These are phyloP conservation scores for Lordiphosa mommai DNA, from an alignment of 1,140 invertebrate genomes.

Conservation along the genomic window DNA sequence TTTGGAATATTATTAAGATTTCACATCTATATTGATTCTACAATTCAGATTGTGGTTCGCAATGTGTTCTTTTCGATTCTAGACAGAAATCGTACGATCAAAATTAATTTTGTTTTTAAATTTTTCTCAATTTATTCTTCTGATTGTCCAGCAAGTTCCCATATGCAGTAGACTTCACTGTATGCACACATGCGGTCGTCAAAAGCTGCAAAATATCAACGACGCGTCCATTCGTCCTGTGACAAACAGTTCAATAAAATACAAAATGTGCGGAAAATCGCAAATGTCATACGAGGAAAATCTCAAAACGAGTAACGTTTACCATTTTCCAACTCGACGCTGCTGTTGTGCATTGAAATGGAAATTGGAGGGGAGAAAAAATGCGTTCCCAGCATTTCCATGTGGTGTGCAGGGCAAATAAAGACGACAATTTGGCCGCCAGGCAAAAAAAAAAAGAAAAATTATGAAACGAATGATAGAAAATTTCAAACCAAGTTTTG, in stretches of 20 bases:
- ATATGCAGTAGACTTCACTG: neutral
- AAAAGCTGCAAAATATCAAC: conserved; percentile 45
- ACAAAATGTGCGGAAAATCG: conserved; percentile 78
- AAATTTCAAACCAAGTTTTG: conserved; percentile 3
- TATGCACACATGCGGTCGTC: conserved; percentile 21
- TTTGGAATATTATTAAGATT: too few relatives aligned
- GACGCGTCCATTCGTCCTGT: conserved; percentile 30
- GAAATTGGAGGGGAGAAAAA: conserved; percentile 66
- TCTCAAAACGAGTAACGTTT: conserved; percentile 60
- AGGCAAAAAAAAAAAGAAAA: conserved; percentile 50
- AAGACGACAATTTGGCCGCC: conserved; percentile 74
- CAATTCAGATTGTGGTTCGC: too few relatives aligned
- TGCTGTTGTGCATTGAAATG: conserved; percentile 51
- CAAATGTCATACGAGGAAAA: conserved; percentile 70
- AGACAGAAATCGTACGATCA: too few relatives aligned
- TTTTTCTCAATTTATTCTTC: too few relatives aligned
- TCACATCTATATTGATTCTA: too few relatives aligned
- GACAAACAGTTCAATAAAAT: conserved; percentile 78
- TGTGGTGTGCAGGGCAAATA: conserved; percentile 59
- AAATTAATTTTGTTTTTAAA: too few relatives aligned
- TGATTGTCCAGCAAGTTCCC: neutral
- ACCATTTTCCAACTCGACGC: conserved; percentile 39
- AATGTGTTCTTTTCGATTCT: too few relatives aligned
- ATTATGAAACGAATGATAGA: conserved; percentile 58
- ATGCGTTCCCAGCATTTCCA: conserved; percentile 63